phyloP scores from a whole-genome alignment of 2,888 invertebrate genomes.

The Noctua comes region DNA sequence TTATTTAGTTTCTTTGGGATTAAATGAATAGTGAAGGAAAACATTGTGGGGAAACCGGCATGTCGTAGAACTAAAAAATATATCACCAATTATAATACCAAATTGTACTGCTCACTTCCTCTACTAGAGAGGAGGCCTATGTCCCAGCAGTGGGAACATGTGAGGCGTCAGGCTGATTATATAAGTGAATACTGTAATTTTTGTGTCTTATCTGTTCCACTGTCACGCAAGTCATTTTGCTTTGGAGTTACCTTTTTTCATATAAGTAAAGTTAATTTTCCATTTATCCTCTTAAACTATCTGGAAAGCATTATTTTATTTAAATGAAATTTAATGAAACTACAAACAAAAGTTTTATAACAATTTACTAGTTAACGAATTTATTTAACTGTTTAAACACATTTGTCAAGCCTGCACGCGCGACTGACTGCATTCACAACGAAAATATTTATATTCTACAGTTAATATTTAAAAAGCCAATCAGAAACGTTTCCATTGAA shows the following conservation, averaged over 20 bases:
- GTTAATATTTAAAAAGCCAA: conserved; percentile 60
- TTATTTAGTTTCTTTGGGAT: conserved; percentile 18
- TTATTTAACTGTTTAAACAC: conserved; percentile 18
- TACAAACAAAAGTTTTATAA: conserved; percentile 1
- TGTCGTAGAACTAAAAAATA: not conserved
- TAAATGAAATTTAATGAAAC: not conserved
- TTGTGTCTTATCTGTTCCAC: not conserved
- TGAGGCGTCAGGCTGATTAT: not conserved
- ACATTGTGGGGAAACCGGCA: not conserved
- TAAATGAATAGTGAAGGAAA: not conserved
- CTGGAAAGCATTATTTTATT: not conserved
- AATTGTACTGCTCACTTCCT: not conserved
- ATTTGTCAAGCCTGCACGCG: conserved; percentile 16
- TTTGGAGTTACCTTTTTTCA: not conserved
- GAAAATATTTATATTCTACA: conserved; percentile 33
- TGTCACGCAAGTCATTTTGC: not conserved
- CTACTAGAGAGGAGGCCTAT: not conserved
- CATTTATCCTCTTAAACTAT: not conserved
- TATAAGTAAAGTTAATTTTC: not conserved
- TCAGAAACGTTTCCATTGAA: conserved; percentile 56
- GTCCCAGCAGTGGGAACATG: not conserved
- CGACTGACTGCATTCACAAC: conserved; percentile 25
- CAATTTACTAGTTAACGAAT: conserved; percentile 8
- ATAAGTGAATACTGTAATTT: not conserved
- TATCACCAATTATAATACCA: not conserved